Percentiles rank a stretch among this genome's conserved stretches.
Conservation (phyloP, 2,113 vertebrate genomes). For the Chloropsis hardwickii region DNA sequence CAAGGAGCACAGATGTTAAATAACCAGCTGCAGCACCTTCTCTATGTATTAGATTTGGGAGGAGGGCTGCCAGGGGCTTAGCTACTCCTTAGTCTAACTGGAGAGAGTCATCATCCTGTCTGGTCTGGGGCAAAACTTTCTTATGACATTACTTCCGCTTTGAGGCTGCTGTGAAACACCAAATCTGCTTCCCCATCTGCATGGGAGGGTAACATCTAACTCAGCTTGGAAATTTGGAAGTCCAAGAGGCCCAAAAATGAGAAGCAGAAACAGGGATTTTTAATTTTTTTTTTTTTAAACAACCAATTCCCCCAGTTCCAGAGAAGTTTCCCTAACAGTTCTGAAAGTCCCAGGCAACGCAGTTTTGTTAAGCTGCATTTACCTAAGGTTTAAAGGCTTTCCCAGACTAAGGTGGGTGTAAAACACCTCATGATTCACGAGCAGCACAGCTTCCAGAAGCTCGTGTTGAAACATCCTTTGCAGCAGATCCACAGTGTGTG, state of each 20-base stretch:
- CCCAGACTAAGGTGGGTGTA: neutral
- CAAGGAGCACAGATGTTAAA: neutral
- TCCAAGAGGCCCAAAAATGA: neutral
- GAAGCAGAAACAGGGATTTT: neutral
- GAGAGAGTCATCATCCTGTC: neutral
- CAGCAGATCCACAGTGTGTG: neutral
- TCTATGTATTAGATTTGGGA: neutral
- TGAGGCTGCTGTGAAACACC: neutral
- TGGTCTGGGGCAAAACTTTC: neutral
- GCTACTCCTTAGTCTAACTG: neutral
- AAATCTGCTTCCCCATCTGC: neutral
- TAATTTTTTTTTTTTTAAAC: neutral
- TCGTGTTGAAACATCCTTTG: neutral
- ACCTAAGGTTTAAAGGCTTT: neutral
- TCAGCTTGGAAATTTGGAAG: neutral
- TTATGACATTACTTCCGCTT: neutral
- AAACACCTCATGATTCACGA: neutral
- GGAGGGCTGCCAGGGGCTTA: neutral
- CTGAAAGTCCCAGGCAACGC: neutral
- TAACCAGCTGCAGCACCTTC: neutral
- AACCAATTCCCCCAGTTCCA: neutral
- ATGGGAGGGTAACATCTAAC: neutral
- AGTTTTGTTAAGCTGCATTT: neutral
- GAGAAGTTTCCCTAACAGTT: neutral
- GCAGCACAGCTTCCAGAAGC: neutral